Evolutionary conservation across 2,888 invertebrate species (phyloP), one percentile per base, ranked within the genome.

Genomic region (Drosophila lacicola): DNA sequence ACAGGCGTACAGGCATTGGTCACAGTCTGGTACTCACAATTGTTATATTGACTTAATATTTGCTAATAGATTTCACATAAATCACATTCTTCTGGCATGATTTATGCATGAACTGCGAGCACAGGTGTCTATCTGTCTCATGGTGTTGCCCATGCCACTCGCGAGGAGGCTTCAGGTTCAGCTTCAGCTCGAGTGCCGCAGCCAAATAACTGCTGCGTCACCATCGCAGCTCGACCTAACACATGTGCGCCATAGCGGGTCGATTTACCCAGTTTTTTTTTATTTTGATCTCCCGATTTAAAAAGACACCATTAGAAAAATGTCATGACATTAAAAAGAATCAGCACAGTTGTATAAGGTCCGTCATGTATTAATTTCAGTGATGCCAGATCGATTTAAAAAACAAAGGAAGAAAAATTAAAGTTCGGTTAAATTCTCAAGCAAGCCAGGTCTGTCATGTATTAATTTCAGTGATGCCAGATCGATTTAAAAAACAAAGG

Each of bases 1-100:
- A 29, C 56, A 44, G 29, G 13, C 36, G 4, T 36, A 36, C 55
- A 64, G 51, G 61, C 68, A 58, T 45, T 58, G 45, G 60, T 11
- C 49, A 11, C 65, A 70, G 70, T 63, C 56, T 63, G 68, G 57
- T 70, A 5, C 34, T 58, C n/a, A 67, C 84, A 82, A 84, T 82
- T 85, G 80, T 75, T 69, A 73, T 77, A 71, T 78, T 84, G 78
- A 74, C 58, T 85, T 78, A 82, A 82, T 82, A 69, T 78, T 85
- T 80, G 82, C 78, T 82, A 82, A 82, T 82, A 82, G 82, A 75
- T 85, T 80, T 69, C 73, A 70, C 82, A 82, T 82, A 82, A 82
- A 82, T 82, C 82, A 85, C 75, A 73, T 75, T 51, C 62, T 67
- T 57, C 21, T 84, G 73, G 55, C 82, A 78, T 82, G 85, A 82